These are phyloP conservation scores for Sylvilagus floridanus DNA, from an alignment of 2,797 vertebrate species.

Conservation along the genomic window DNA sequence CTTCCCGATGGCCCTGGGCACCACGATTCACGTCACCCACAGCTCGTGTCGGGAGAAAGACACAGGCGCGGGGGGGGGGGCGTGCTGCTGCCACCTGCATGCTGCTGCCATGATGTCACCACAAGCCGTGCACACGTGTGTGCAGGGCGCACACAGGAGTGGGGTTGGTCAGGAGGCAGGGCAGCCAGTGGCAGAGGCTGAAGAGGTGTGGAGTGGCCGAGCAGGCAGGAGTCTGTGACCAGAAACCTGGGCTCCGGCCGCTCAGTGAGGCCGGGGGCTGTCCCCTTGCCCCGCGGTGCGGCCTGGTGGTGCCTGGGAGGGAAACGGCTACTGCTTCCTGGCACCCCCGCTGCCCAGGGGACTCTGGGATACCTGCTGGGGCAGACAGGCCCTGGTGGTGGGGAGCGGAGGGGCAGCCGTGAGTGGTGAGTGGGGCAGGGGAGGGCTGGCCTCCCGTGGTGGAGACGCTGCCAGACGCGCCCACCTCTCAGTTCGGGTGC, in stretches of 20 bases:
- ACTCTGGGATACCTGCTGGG: not conserved
- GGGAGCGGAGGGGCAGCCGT: not conserved
- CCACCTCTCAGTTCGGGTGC: too few relatives aligned
- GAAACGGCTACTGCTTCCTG: not conserved
- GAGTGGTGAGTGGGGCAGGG: too few relatives aligned
- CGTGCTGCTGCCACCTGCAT: too few relatives aligned
- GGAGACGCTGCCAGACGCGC: too few relatives aligned
- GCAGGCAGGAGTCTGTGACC: not conserved
- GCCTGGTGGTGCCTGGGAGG: not conserved
- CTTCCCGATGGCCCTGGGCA: not conserved
- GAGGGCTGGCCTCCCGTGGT: too few relatives aligned
- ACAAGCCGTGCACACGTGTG: not conserved
- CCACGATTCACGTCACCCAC: not conserved
- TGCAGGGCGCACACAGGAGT: not conserved
- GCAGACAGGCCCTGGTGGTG: not conserved
- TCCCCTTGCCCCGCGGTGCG: not conserved
- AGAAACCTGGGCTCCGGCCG: not conserved
- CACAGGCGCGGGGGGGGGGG: too few relatives aligned
- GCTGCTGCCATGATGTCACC: too few relatives aligned
- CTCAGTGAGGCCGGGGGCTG: fast-evolving
- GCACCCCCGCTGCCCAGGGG: not conserved
- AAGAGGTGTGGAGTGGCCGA: not conserved
- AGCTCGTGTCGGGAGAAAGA: too few relatives aligned
- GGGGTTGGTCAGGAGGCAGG: not conserved
- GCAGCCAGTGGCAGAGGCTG: not conserved